Conservation (phyloP, 2,797 vertebrate genomes). For the Scyliorhinus canicula region DNA sequence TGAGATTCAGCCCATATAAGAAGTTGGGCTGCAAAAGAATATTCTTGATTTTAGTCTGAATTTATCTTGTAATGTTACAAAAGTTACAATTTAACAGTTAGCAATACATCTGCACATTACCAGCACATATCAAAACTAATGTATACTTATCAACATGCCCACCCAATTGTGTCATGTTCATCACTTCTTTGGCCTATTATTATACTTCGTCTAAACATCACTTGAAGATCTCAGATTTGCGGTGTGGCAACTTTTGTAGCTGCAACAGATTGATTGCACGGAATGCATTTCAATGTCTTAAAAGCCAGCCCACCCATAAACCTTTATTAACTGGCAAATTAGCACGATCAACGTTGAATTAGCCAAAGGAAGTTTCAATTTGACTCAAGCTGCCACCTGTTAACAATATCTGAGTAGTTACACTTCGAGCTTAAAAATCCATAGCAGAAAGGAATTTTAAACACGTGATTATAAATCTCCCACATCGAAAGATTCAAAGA, state of each 20-base stretch:
- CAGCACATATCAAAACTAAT: background rate
- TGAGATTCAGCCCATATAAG: background rate
- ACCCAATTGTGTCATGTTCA: background rate
- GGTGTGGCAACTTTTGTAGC: background rate
- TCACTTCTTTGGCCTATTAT: background rate
- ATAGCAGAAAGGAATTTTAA: background rate
- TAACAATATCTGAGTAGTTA: background rate
- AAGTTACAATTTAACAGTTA: background rate
- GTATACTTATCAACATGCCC: background rate
- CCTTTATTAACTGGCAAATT: background rate
- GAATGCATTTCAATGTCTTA: background rate
- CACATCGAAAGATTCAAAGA: background rate
- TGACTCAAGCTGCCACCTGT: background rate
- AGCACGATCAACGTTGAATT: background rate
- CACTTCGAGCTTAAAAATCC: background rate
- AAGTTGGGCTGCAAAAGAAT: background rate
- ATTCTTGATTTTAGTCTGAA: background rate
- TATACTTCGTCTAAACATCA: background rate
- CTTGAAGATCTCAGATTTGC: background rate
- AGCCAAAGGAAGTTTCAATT: too few species aligned
- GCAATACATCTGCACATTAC: background rate
- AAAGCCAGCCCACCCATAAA: background rate
- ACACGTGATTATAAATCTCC: background rate
- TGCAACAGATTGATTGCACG: background rate
- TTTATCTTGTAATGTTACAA: background rate